A percentile compares a stretch with the other conserved stretches of the same genome.
These are phyloP conservation scores for Cyphomyrus plagiostoma DNA, from an alignment of 2,113 vertebrate species.

Conservation along the genomic window DNA sequence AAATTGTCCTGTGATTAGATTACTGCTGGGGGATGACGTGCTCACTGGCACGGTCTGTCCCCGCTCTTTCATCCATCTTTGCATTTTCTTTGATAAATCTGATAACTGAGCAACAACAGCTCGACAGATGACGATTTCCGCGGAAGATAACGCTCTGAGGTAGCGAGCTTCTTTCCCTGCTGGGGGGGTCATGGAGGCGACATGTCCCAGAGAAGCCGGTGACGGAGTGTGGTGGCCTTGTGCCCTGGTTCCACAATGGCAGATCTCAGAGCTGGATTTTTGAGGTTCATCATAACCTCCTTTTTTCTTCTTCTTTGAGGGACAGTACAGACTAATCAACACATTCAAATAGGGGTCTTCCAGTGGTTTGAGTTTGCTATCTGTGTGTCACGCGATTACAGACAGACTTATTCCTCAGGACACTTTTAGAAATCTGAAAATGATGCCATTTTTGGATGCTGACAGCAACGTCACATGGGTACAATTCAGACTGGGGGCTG, in stretches of 20 bases:
- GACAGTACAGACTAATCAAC: neutral
- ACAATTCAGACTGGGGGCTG: neutral
- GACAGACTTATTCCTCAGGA: neutral
- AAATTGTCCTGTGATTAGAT: neutral
- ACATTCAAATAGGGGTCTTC: neutral
- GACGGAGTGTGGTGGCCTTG: neutral
- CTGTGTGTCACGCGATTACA: neutral
- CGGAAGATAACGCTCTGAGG: neutral
- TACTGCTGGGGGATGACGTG: neutral
- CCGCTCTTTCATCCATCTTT: neutral
- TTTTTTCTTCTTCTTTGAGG: neutral
- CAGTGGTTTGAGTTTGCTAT: neutral
- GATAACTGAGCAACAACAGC: neutral
- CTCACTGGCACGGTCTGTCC: neutral
- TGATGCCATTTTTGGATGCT: neutral
- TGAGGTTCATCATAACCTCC: neutral
- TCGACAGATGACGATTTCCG: neutral
- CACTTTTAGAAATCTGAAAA: neutral
- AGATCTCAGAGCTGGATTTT: neutral
- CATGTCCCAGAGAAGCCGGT: neutral
- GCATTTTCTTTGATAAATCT: neutral
- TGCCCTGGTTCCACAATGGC: neutral
- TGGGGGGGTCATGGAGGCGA: neutral
- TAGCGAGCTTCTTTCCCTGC: neutral
- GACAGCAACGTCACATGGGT: neutral